A percentile compares a stretch with the other conserved stretches of the same genome.
Conservation (phyloP, 2,113 vertebrate species). For the Pygoscelis antarcticus region DNA sequence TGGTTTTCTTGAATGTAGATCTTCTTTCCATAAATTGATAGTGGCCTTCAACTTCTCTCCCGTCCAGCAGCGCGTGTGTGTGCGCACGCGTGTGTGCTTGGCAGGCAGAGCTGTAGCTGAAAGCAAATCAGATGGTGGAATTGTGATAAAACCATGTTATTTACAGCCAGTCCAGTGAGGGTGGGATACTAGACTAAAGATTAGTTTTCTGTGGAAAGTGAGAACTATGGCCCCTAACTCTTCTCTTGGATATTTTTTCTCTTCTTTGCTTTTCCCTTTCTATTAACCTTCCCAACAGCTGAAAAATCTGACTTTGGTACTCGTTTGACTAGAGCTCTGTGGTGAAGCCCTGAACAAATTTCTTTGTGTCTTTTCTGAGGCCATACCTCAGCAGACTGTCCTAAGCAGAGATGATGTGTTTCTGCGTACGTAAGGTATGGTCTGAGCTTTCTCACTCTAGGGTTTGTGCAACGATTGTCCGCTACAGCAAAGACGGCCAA, state of each 20-base stretch:
- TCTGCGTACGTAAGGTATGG: neutral
- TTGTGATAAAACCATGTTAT: neutral
- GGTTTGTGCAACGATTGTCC: neutral
- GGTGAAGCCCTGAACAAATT: neutral
- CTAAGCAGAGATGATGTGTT: neutral
- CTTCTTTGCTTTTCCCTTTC: neutral
- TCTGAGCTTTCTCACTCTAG: neutral
- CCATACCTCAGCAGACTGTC: neutral
- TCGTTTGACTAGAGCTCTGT: neutral
- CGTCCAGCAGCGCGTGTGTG: neutral
- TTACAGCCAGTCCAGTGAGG: neutral
- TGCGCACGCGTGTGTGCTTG: neutral
- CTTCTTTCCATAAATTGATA: neutral
- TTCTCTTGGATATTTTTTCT: neutral
- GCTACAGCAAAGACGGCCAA: accelerated
- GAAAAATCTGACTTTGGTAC: neutral
- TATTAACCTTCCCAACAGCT: neutral
- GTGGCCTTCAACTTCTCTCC: neutral
- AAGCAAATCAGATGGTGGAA: neutral
- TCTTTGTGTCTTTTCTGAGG: neutral
- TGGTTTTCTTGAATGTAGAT: neutral
- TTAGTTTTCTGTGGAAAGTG: neutral
- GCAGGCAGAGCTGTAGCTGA: neutral
- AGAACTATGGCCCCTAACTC: neutral
- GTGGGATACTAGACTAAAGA: neutral